Evolutionary conservation across 2,113 vertebrate genomes (phyloP), one percentile per base, ranked within the genome.

Genomic region (Trichomycterus rosablanca): DNA sequence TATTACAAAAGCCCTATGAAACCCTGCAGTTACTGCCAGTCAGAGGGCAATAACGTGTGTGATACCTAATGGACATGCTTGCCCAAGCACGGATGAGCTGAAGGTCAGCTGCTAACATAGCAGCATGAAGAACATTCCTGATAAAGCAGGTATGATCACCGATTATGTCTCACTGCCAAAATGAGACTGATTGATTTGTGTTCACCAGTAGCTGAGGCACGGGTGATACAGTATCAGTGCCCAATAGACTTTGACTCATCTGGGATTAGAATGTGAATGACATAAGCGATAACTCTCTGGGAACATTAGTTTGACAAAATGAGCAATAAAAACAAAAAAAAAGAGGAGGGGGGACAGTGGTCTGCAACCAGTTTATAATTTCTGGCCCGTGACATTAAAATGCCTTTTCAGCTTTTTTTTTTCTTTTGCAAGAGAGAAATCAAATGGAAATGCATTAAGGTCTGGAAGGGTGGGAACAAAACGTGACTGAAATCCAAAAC

Each of bases 301-400:
- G 23, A 44, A 46, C 53, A 34, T 66, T 58, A 45, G 30, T 30
- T 54, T 64, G 48, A 63, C n/a, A 32, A 39, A 68, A 39, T 50
- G 34, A 26, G 73, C 56, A 50, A 65, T 60, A 52, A 62, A 68
- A 65, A 67, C 30, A 42, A 19, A 10, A 46, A 30, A 7, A 18
- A n/a, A 20, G 11, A 10, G 10, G 45, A 42, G 42, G 49, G 48
- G 65, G 40, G 5, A 43, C 28, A 49, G 40, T 5, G 68, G 48
- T 70, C 44, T 48, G 56, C 6, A 40, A 16, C n/a, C 18, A n/a
- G 52, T 63, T 58, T 56, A 61, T 64, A 61, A 68, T 68, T 71
- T 57, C 50, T 57, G 50, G 9, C 59, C 26, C 35, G 51, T 55
- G 12, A 74, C 46, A 71, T 48, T 53, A 64, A 59, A 54, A 46